Evolutionary conservation across 1,140 invertebrate genomes (phyloP).

Genomic region (Glossosoma conforme): DNA sequence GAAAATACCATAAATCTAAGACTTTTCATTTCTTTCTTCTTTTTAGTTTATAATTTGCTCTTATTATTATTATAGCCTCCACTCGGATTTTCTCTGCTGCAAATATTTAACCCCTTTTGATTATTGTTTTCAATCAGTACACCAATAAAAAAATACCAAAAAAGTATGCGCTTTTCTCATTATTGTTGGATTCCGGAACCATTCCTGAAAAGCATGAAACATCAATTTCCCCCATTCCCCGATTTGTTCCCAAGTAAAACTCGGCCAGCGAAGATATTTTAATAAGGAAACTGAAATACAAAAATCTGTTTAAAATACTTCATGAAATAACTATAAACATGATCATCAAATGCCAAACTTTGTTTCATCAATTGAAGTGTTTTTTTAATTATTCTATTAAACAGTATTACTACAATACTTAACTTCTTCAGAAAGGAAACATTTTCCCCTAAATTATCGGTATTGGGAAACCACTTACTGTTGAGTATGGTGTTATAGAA

Average conservation of each 20-base stretch:
- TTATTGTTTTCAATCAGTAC: not conserved
- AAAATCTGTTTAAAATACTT: too few species aligned
- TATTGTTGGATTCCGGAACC: not conserved
- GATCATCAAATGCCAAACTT: not conserved
- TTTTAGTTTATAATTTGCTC: conserved; percentile 1
- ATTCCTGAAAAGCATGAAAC: conserved; percentile 26
- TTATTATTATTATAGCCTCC: not conserved
- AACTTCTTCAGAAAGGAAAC: too few species aligned
- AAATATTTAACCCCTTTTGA: too few species aligned
- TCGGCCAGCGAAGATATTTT: conserved; percentile 13
- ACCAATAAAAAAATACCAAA: not conserved
- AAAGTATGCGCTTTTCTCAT: conserved; percentile 9
- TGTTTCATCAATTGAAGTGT: too few species aligned
- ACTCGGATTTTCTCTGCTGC: not conserved
- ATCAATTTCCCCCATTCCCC: conserved; percentile 5
- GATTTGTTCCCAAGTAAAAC: conserved; percentile 27
- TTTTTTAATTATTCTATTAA: too few species aligned
- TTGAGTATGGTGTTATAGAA: too few species aligned
- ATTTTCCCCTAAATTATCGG: too few species aligned
- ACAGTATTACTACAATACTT: too few species aligned
- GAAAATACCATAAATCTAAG: conserved; percentile 1
- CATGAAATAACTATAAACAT: too few species aligned
- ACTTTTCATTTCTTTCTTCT: too few species aligned
- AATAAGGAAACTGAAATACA: conserved; percentile 14
- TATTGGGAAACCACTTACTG: too few species aligned